These are phyloP conservation scores for Cactoblastis cactorum DNA, from an alignment of 2,888 invertebrate genomes.

Conservation along the genomic window DNA sequence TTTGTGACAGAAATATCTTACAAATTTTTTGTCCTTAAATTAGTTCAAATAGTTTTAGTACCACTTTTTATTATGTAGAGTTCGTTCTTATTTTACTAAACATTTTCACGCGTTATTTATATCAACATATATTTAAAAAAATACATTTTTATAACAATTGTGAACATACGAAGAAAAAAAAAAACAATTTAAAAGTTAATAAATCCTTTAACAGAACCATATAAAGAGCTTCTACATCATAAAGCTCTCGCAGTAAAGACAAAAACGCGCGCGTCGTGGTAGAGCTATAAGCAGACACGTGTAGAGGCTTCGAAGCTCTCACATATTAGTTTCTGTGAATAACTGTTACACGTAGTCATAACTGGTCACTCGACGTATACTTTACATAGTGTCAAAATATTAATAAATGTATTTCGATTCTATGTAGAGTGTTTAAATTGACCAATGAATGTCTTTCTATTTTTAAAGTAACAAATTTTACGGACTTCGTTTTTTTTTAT, in stretches of 20 bases:
- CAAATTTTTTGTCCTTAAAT: background rate
- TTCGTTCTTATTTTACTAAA: background rate
- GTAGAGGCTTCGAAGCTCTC: background rate
- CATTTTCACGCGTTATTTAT: background rate
- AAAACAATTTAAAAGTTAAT: no score
- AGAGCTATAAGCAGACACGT: background rate
- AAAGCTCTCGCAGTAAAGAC: conserved; percentile 30
- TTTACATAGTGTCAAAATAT: no score
- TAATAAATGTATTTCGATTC: background rate
- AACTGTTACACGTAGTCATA: conserved; percentile 8
- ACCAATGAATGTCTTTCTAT: background rate
- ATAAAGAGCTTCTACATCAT: background rate
- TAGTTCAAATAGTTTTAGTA: background rate
- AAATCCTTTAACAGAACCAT: no score
- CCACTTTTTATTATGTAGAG: background rate
- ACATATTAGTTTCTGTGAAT: background rate
- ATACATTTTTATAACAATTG: no score
- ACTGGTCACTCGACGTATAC: background rate
- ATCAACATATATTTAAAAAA: no score
- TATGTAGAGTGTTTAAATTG: background rate
- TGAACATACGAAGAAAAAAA: no score
- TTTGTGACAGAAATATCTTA: conserved; percentile 11
- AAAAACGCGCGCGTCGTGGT: conserved; percentile 38
- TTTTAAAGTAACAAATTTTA: background rate
- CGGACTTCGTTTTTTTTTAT: background rate